Percentiles rank a stretch among this genome's conserved stretches.
Evolutionary conservation across 2,888 invertebrate species (phyloP).

Genomic region (Holacanthella duospinosa): DNA sequence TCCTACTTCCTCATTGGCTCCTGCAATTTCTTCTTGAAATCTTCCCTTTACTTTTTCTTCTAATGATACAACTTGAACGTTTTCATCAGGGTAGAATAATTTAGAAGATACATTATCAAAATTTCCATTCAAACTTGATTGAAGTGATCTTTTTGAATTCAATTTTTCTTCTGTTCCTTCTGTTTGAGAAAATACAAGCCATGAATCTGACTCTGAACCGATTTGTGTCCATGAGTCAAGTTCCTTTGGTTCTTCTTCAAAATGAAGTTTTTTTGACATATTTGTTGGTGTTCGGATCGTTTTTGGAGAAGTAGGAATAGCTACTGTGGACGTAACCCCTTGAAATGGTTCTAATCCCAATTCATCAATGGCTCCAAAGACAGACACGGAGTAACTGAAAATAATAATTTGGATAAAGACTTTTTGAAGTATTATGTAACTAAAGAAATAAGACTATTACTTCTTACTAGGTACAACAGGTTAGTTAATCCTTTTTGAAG

Average conservation of each 20-base stretch:
- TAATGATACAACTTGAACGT: no score
- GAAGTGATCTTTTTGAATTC: not conserved
- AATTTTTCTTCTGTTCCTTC: not conserved
- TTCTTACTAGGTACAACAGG: no score
- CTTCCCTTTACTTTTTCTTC: not conserved
- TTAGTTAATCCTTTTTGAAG: no score
- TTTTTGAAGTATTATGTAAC: no score
- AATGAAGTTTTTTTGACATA: not conserved
- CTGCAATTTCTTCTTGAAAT: conserved; percentile 28
- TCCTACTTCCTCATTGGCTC: conserved; percentile 27
- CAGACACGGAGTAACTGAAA: not conserved
- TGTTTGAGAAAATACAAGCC: not conserved
- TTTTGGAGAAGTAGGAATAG: not conserved
- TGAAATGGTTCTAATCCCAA: conserved; percentile 32
- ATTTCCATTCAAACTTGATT: not conserved
- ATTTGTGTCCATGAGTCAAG: not conserved
- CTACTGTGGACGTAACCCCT: conserved; percentile 25
- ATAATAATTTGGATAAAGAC: no score
- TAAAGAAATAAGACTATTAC: no score
- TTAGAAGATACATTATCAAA: no score
- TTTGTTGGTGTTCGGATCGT: not conserved
- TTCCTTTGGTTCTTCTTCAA: not conserved
- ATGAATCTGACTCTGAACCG: not conserved
- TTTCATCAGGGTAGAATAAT: no score
- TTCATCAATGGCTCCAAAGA: conserved; percentile 31